Base-by-base conservation (phyloP, 1,140 invertebrate genomes). In the Harlomillsia oculata region DNA sequence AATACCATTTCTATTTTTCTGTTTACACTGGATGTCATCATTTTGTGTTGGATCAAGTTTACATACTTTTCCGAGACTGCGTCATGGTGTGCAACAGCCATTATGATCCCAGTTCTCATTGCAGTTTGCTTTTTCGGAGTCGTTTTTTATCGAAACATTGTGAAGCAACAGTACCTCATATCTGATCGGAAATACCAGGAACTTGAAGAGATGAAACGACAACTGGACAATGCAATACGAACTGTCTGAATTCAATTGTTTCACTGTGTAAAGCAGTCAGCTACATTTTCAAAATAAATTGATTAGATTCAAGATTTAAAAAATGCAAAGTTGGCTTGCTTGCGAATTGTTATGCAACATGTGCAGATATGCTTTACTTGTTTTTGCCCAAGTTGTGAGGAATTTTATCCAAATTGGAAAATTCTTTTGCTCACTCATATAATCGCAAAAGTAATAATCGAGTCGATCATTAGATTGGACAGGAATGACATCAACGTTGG, bases 1-100 rank as follows among this genome's bases (percentile, higher is more conserved):
- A 65, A 65, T 36, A 56, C 45, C 8, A 25, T 58, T 16, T 60
- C 60, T n/a, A 62, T 65, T 30, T 62, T 62, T 23, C 50, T 65
- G 13, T 65, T 62, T 43, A 65, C 64, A 14, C 50, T 62, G 20
- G 64, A 65, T 29, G 60, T 65, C 25, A 60, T 65, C 4, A 56
- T 65, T 13, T 48, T 65, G 1, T 62, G 53, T 21, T 62, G 60
- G 60, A 60, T 65, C 8, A 65, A 65, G 37, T 65, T 65, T 36
- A 60, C 64, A 1, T 62, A 62, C 36, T 65, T 65, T 53, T 65
- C 64, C 1, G 56, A 50, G 32, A 51, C 58, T 8, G 64, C 64
- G 4, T 36, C 32, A 11, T 62, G 60, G 60, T 62, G 32, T 30
- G 32, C 26, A 0, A 50, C 55, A 16, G 51, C 44, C 0, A 54